These are phyloP conservation scores for Calidris pygmaea DNA, from an alignment of 2,113 vertebrate genomes.

Conservation along the genomic window DNA sequence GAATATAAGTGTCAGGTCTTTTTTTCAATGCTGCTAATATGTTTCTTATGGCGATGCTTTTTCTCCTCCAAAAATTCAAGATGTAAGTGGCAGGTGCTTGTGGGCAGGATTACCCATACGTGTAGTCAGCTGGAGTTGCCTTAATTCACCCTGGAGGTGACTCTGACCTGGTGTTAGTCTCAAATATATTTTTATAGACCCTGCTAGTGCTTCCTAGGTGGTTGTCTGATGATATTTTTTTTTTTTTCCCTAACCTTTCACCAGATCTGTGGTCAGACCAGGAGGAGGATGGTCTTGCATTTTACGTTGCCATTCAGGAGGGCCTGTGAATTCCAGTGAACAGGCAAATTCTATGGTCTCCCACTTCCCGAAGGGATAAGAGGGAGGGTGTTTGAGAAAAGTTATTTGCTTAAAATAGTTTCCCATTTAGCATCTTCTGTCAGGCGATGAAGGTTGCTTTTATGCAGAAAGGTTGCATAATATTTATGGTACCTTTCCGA, in stretches of 20 bases:
- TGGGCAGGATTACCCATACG: background rate
- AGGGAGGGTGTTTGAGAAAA: background rate
- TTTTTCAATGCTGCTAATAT: background rate
- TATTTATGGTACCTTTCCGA: background rate
- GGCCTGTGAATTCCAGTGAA: background rate
- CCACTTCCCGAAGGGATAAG: background rate
- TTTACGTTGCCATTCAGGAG: background rate
- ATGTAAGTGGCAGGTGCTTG: background rate
- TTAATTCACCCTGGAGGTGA: background rate
- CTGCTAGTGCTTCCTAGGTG: background rate
- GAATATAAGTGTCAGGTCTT: background rate
- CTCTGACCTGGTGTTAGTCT: background rate
- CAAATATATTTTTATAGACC: background rate
- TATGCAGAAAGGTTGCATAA: background rate
- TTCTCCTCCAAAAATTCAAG: background rate
- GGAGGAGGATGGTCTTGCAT: accelerated
- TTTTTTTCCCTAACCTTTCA: background rate
- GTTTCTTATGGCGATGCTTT: background rate
- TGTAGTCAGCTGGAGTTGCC: background rate
- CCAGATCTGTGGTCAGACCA: background rate
- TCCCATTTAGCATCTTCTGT: background rate
- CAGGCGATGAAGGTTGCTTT: background rate
- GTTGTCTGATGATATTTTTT: background rate
- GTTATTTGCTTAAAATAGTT: background rate
- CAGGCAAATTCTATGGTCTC: background rate